Evolutionary conservation across 1,140 invertebrate species (phyloP), one percentile per base, ranked within the genome.

Genomic region (Heliconius hewitsoni): DNA sequence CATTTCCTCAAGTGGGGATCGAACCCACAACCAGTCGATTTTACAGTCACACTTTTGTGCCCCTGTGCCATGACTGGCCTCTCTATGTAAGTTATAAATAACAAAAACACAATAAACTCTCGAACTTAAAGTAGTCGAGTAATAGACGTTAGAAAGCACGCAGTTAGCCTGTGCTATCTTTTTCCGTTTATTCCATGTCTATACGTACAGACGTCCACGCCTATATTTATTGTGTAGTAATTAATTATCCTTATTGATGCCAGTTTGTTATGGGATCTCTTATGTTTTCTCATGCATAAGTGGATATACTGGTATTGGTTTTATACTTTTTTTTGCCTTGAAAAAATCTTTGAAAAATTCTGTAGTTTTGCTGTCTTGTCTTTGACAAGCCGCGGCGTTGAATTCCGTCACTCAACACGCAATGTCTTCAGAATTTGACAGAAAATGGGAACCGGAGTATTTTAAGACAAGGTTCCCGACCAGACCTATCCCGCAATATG

Each of bases 181-280:
- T 55, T 74, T 74, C 73, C 73, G 55, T 74, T 39, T 52, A 55
- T 71, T 77, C 16, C 30, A 6, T 73, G 18, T 18, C 39, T 16
- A 23, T 46, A 50, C n/a, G 19, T 11, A 27, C 42, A 66, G 60
- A 30, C 60, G 11, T 66, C 23, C 60, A 66, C 60, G 60, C 60
- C 27, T 57, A 18, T n/a, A 27, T 9, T 66, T 66, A 66, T 66
- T 66, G 30, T 66, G 60, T 66, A 66, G 60, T 66, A 27, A 66
- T 66, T 66, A 66, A 66, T 66, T 66, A 66, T 66, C 60, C 60
- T 66, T 66, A 30, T 66, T 66, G 60, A 16, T 66, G 60, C 11
- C 4, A 66, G 18, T 57, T 57, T 57, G 8, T 23, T 57, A 57
- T 57, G 23, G 23, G 30, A 16, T 9, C 13, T 66, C 11, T 30